Conservation (phyloP, 2,113 vertebrate genomes). For the Nettapus auritus region DNA sequence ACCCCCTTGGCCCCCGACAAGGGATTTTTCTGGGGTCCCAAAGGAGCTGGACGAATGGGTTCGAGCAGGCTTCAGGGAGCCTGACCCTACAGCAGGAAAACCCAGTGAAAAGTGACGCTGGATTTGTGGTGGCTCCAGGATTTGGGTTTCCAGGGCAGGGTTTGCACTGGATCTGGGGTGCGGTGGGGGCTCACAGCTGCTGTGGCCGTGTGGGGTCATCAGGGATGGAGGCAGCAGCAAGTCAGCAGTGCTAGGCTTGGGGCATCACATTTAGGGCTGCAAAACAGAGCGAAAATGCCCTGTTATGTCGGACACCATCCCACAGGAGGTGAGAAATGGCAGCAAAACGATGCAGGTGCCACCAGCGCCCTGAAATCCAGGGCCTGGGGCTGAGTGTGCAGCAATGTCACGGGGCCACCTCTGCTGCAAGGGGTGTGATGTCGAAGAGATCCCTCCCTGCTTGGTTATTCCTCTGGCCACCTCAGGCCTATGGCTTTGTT, state of each 20-base stretch:
- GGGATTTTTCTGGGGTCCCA: not conserved
- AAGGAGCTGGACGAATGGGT: not conserved
- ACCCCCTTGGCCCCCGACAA: not conserved
- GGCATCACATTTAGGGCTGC: not conserved
- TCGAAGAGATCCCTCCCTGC: too few relatives aligned
- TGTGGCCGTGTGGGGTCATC: accelerated
- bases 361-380: not conserved
- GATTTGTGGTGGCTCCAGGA: accelerated
- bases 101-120: accelerated
- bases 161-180: not conserved
- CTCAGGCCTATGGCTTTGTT: too few relatives aligned
- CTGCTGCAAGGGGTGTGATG: not conserved
- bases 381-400: not conserved
- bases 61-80: not conserved
- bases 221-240: not conserved
- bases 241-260: accelerated
- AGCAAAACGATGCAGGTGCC: not conserved
- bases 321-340: not conserved
- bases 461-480: too few relatives aligned
- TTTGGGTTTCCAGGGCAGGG: not conserved
- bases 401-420: accelerated
- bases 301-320: not conserved
- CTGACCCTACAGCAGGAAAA: not conserved
- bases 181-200: not conserved
- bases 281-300: not conserved